A percentile compares a stretch with the other conserved stretches of the same genome.
These are phyloP conservation scores for Sphecodes monilicornis DNA, from an alignment of 2,888 invertebrate species.

Conservation along the genomic window DNA sequence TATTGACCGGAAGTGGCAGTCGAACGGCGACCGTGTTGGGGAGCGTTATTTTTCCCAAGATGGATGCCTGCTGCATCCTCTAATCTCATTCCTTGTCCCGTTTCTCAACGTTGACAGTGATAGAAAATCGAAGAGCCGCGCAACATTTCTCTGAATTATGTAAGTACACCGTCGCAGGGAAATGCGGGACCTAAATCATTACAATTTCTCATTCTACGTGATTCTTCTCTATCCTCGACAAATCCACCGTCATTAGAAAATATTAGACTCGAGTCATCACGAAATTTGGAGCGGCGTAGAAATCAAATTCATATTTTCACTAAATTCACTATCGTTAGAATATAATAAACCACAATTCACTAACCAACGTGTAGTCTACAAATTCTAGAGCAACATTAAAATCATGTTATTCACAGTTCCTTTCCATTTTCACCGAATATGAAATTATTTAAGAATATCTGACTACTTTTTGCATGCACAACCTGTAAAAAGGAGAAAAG, in stretches of 20 bases:
- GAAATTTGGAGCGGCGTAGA: background rate
- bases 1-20: constrained; percentile 48
- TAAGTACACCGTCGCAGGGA: background rate
- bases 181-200: background rate
- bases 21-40: constrained; percentile 24
- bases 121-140: background rate
- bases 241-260: background rate
- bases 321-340: too few relatives aligned
- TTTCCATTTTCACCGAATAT: too few relatives aligned
- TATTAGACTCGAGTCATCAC: background rate
- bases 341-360: too few relatives aligned
- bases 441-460: too few relatives aligned
- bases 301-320: too few relatives aligned
- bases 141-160: background rate
- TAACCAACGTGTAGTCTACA: too few relatives aligned
- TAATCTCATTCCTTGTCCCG: background rate
- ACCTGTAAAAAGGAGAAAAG: too few relatives aligned
- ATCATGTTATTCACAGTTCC: too few relatives aligned
- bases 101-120: constrained; percentile 9
- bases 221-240: background rate
- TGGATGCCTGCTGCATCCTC: background rate
- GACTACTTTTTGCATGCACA: too few relatives aligned
- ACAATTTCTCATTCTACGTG: background rate
- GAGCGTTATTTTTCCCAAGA: constrained; percentile 4
- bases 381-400: too few relatives aligned